Base-by-base conservation (phyloP, 2,113 vertebrate species). In the Pseudorhombus dupliciocellatus region DNA sequence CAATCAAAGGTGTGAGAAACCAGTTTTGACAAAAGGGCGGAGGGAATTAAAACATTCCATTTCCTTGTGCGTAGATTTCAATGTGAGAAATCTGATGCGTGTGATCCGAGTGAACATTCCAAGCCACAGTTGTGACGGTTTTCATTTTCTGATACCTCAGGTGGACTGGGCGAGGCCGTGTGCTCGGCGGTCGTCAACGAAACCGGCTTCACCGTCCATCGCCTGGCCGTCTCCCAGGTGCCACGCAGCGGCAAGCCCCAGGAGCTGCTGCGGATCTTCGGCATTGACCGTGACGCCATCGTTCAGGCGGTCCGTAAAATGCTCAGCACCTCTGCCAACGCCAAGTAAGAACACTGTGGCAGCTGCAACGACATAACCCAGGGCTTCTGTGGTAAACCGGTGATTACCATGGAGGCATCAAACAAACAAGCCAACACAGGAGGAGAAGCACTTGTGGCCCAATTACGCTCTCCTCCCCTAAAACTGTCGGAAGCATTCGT, bases 101-200 rank as follows among this genome's bases (percentile, higher is more conserved):
- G 28, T 40, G 28, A 28, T 71, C 60, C 51, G 2, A 1, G 60
- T 18, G 26, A 75, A 37, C 40, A n/a, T 1, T 1, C 37, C 18
- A 25, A 67, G 34, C 34, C 34, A 44, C 25, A 4, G 26, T 31
- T 26, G 22, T 57, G 34, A 66, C 64, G 37, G 7, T n/a, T 59
- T 24, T 24, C 64, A 0, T 56, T 0, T 34, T 57, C n/a, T 28
- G 18, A 6, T 52, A 62, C 48, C 65, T 5, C 82, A 97, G 95
- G 95, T 65, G 95, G 96, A 68, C 84, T 96, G 2, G 95, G 96
- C 0, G 96, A 96, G 84, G 95, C 95, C 0, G 93, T 96, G 22
- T 90, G 94, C 66, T 91, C 94, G 0, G 94, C 91, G 0, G 90
- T 96, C 22, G 92, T 93, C 1, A 89, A 87, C 42, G 95, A 96